Evolutionary conservation across 1,140 invertebrate genomes (phyloP).

Genomic region (Neodiprion fabricii): DNA sequence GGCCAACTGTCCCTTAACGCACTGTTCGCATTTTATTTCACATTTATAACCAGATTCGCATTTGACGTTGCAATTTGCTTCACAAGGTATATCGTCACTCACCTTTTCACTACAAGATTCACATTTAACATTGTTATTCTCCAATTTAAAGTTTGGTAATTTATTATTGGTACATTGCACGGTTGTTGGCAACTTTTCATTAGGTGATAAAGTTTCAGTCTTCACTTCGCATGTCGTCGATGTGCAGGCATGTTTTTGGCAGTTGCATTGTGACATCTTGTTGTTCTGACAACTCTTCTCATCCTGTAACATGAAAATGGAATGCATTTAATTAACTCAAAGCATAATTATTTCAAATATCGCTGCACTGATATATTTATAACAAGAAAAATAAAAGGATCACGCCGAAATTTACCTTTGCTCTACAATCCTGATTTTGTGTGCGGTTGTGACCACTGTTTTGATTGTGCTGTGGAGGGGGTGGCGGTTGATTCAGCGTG

Average conservation of each 20-base stretch:
- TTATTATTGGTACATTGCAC: conserved; percentile 37
- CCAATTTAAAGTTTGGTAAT: conserved; percentile 49
- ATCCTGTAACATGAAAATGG: conserved; percentile 34
- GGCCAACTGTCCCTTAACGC: conserved; percentile 53
- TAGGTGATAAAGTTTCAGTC: conserved; percentile 52
- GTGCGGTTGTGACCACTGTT: conserved; percentile 43
- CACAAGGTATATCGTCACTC: conserved; percentile 46
- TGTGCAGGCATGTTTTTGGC: conserved; percentile 51
- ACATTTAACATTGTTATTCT: conserved; percentile 59
- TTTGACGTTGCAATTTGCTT: conserved; percentile 55
- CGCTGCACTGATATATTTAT: no score
- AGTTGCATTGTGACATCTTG: conserved; percentile 48
- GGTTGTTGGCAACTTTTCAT: conserved; percentile 44
- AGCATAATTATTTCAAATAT: no score
- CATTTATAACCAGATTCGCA: conserved; percentile 57
- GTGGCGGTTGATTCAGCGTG: conserved; percentile 48
- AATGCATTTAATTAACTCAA: background rate
- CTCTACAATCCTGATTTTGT: conserved; percentile 48
- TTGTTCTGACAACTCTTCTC: conserved; percentile 46
- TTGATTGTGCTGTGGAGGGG: conserved; percentile 45
- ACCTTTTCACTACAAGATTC: conserved; percentile 52
- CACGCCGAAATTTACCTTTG: conserved; percentile 39
- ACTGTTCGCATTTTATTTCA: conserved; percentile 58
- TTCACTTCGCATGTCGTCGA: conserved; percentile 55
- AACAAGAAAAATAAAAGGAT: no score